Evolutionary conservation across 2,888 invertebrate species (phyloP).

Genomic region (Zootermopsis nevadensis): DNA sequence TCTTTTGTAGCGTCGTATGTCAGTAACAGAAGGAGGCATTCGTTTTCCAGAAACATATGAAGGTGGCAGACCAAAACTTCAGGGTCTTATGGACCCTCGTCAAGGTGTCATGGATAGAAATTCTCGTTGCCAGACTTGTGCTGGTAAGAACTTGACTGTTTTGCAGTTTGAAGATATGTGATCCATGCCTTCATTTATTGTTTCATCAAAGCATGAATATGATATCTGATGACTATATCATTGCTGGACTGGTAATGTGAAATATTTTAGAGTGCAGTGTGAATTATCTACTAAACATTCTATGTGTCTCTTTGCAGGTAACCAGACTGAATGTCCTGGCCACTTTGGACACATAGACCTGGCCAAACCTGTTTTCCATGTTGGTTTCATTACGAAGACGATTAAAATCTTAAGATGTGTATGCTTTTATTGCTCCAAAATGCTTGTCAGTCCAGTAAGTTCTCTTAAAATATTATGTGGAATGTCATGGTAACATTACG

Average conservation of each 20-base stretch:
- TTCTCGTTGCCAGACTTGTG: slow-evolving; percentile 95
- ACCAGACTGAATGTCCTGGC: slow-evolving; percentile 98
- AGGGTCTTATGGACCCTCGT: slow-evolving; percentile 98
- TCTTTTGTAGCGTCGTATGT: slow-evolving; percentile 89
- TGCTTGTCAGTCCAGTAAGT: slow-evolving; percentile 93
- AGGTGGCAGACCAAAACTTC: slow-evolving; percentile 96
- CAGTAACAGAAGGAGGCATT: slow-evolving; percentile 97
- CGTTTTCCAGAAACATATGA: slow-evolving; percentile 98
- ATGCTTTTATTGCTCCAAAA: slow-evolving; percentile 98
- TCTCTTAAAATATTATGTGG: not conserved
- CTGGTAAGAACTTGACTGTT: slow-evolving; percentile 64
- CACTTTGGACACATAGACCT: slow-evolving; percentile 99
- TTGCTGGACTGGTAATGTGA: not conserved
- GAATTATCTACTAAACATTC: not conserved
- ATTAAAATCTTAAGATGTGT: slow-evolving; percentile 98
- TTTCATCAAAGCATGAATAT: no score
- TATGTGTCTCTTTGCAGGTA: slow-evolving; percentile 66
- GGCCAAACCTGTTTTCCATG: slow-evolving; percentile 98
- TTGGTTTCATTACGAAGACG: slow-evolving; percentile 96
- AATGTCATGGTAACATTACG: no score
- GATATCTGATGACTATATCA: no score
- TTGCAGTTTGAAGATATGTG: no score
- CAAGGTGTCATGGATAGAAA: slow-evolving; percentile 97
- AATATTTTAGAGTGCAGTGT: not conserved
- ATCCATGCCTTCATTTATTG: no score